These are phyloP conservation scores for Oreohelix idahoensis DNA, from an alignment of 1,140 invertebrate genomes.

Conservation along the genomic window DNA sequence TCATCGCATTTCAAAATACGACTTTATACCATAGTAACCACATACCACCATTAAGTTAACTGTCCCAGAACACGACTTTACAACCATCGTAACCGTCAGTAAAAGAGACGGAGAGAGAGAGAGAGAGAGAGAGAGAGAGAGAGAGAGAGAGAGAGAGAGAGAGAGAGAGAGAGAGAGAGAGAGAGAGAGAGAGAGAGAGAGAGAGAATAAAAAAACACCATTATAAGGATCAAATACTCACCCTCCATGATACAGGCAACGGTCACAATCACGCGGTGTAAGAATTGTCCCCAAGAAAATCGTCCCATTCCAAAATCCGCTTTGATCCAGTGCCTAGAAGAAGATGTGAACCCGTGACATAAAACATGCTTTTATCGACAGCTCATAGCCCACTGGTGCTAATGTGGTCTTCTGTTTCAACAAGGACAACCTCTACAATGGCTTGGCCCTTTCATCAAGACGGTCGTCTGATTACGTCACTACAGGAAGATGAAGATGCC, in stretches of 20 bases:
- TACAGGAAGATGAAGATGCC: no score
- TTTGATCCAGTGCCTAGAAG: neutral
- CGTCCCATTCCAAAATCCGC: conserved; percentile 10
- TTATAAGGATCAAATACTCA: neutral
- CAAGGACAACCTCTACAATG: no score
- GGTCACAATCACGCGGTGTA: neutral
- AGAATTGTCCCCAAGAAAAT: neutral
- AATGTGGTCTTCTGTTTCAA: neutral
- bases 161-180: neutral
- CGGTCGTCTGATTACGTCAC: no score
- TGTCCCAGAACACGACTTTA: no score
- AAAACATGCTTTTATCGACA: conserved; percentile 15
- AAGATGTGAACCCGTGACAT: neutral
- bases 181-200: neutral
- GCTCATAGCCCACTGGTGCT: neutral
- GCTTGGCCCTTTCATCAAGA: no score
- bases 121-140: neutral
- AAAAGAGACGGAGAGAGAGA: neutral
- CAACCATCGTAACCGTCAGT: no score
- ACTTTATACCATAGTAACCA: no score
- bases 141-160: neutral
- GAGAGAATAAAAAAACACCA: neutral
- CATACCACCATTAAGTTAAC: no score
- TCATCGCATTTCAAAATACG: no score
- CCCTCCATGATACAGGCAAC: neutral